A percentile compares a stretch with the other conserved stretches of the same genome.
Evolutionary conservation across 2,797 vertebrate species (phyloP).

Genomic region (Threskiornis aethiopicus): DNA sequence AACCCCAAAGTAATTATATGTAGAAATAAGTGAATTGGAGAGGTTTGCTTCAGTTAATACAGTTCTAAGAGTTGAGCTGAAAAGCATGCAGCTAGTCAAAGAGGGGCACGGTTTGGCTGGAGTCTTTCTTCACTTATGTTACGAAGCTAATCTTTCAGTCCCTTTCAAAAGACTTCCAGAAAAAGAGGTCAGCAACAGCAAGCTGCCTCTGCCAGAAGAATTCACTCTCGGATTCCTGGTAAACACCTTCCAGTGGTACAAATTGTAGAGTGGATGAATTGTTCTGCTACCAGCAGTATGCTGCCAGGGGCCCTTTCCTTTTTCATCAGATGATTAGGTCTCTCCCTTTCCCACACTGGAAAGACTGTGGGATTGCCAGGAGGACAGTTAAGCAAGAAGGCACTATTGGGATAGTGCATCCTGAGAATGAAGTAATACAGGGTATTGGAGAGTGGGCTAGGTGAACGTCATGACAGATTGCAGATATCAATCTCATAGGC

Average conservation of each 20-base stretch:
- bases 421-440: neutral
- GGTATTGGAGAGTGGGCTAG: neutral
- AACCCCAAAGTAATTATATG: neutral
- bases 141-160: neutral
- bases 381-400: neutral
- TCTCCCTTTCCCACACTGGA: neutral
- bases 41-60: neutral
- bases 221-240: neutral
- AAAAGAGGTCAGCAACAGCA: neutral
- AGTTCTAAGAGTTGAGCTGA: neutral
- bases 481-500: neutral
- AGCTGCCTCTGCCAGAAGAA: neutral
- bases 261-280: neutral
- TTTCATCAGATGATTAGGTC: neutral
- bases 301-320: neutral
- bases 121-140: neutral
- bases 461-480: no score
- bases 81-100: neutral
- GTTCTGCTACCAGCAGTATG: neutral
- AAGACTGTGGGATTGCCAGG: rapidly evolving
- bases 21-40: neutral
- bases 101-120: neutral
- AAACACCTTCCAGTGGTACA: neutral
- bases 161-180: neutral
- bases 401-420: neutral